A percentile compares a stretch with the other conserved stretches of the same genome.
Conservation (phyloP, 1,140 invertebrate genomes). For the Cherax destructor region DNA sequence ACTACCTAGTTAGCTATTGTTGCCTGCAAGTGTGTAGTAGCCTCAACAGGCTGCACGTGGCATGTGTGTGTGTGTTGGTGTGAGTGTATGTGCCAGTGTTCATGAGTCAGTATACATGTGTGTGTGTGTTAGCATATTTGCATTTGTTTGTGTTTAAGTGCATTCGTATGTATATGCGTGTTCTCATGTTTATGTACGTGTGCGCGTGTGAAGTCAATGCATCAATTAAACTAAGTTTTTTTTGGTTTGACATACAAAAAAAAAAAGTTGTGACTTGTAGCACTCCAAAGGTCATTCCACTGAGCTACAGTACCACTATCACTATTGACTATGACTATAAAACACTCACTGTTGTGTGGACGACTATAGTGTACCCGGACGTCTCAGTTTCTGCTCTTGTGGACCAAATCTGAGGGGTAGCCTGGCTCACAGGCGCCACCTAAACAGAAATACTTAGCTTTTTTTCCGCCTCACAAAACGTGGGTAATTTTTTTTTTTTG, state of each 20-base stretch:
- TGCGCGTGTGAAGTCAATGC: slow-evolving; percentile 13
- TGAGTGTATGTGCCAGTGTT: no score
- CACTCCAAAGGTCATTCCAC: slow-evolving; percentile 67
- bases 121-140: no score
- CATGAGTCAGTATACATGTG: no score
- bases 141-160: no score
- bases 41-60: slow-evolving; percentile 29
- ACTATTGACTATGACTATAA: slow-evolving; percentile 63
- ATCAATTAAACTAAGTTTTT: slow-evolving; percentile 45
- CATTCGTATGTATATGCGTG: no score
- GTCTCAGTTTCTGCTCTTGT: slow-evolving; percentile 49
- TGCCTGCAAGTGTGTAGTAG: slow-evolving; percentile 22
- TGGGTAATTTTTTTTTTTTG: slow-evolving; percentile 42
- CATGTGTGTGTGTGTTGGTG: no score
- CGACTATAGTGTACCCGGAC: slow-evolving; percentile 33
- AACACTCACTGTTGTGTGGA: slow-evolving; percentile 65
- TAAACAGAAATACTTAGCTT: slow-evolving; percentile 65
- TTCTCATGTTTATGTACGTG: no score
- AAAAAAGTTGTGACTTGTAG: slow-evolving; percentile 30
- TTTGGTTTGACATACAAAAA: slow-evolving; percentile 45
- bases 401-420: slow-evolving; percentile 55
- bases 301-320: slow-evolving; percentile 63
- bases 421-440: slow-evolving; percentile 60
- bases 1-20: slow-evolving; percentile 53
- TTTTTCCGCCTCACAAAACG: slow-evolving; percentile 56